These are phyloP conservation scores for Smittia sp. DNA, from an alignment of 2,888 invertebrate species.

Conservation along the genomic window DNA sequence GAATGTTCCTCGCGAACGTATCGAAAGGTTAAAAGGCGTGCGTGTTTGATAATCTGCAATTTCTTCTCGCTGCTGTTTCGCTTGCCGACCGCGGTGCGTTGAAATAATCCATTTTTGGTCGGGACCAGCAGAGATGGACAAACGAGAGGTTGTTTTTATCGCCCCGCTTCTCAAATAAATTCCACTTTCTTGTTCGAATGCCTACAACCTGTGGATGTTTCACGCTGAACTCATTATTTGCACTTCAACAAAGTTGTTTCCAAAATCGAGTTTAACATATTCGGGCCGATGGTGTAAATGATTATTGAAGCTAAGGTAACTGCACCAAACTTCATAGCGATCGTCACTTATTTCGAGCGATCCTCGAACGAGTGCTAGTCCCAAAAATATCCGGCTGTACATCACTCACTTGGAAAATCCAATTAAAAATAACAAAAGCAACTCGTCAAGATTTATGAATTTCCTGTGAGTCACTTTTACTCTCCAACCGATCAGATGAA, in stretches of 20 bases:
- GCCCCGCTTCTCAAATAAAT: not conserved
- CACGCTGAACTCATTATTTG: no score
- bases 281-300: no score
- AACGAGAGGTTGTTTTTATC: not conserved
- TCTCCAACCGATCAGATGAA: not conserved
- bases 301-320: no score
- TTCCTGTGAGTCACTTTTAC: slow-evolving; percentile 5
- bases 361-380: no score
- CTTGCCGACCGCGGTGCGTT: slow-evolving; percentile 16
- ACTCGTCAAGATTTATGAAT: not conserved
- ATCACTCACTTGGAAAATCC: no score
- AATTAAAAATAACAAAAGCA: not conserved
- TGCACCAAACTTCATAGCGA: no score
- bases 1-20: slow-evolving; percentile 15
- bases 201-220: no score
- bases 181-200: not conserved
- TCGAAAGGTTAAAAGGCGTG: not conserved
- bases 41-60: not conserved
- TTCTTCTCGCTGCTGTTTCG: not conserved
- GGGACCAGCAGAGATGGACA: not conserved
- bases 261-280: no score
- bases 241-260: no score
- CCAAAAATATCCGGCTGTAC: no score
- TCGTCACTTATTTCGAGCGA: no score
- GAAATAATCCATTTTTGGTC: slow-evolving; percentile 35